Evolutionary conservation across 2,797 vertebrate species (phyloP).

Genomic region (Propithecus deckenii): DNA sequence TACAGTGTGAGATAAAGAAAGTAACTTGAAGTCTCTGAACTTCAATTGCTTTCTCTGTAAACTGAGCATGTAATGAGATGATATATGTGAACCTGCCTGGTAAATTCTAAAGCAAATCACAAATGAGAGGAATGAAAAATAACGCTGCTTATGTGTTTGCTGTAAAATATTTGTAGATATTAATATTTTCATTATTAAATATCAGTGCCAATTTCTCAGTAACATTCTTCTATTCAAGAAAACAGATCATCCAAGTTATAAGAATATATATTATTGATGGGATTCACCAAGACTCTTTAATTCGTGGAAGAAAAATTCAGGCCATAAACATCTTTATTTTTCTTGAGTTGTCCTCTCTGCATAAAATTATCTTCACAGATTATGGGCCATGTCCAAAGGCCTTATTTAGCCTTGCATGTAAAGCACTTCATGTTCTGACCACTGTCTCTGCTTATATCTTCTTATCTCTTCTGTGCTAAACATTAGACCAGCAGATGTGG

Average conservation of each 20-base stretch:
- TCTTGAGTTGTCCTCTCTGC: not conserved
- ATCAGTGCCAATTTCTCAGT: constrained; percentile 28
- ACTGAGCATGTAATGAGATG: not conserved
- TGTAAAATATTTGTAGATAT: constrained; percentile 46
- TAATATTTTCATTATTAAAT: constrained; percentile 69
- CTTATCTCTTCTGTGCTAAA: not conserved
- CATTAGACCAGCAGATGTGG: not conserved
- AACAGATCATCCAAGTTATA: constrained; percentile 45
- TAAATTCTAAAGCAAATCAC: constrained; percentile 31
- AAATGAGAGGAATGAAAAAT: not conserved
- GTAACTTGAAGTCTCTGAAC: not conserved
- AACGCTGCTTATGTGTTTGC: not conserved
- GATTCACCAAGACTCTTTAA: constrained; percentile 49
- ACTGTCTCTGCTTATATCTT: not conserved
- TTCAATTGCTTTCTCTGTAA: not conserved
- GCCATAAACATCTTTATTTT: constrained; percentile 23
- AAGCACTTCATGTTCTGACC: not conserved
- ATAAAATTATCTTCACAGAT: not conserved
- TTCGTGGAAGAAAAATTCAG: constrained; percentile 41
- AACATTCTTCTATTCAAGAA: constrained; percentile 45
- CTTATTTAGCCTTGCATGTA: not conserved
- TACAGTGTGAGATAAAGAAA: not conserved
- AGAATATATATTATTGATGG: constrained; percentile 54
- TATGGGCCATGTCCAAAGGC: not conserved
- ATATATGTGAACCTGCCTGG: not conserved